Base-by-base conservation (phyloP, 2,888 invertebrate genomes). In the Dinocampus coccinellae region DNA sequence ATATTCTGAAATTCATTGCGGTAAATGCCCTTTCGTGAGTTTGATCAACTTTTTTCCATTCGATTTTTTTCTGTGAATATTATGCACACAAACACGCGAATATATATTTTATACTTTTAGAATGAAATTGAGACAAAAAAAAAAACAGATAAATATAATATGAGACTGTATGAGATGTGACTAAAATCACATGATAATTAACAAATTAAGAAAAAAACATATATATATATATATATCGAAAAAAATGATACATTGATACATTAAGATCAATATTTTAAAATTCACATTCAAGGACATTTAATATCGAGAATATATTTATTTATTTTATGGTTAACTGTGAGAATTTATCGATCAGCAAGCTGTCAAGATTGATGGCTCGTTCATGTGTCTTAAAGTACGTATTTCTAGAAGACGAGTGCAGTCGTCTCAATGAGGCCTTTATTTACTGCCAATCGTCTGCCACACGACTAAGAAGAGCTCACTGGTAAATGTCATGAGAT, bases 401-500 rank as follows among this genome's bases (percentile, higher is more conserved):
- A n/a, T 24, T 26, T 24, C 26, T 55, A 57, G 39, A 42, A 62
- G 65, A 47, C 39, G 75, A 75, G 79, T 79, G 79, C 77, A 76
- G 76, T n/a, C n/a, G 78, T 75, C 73, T 47, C 47, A 16, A 47
- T 47, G 16, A 6, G 7, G 47, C n/a, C n/a, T n/a, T 16, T 16
- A 16, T 47, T 47, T 47, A 47, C 69, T 70, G 60, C 65, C 63
- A 70, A 70, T 76, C 76, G 75, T 58, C 70, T 69, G 71, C 74
- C 76, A 75, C 72, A 78, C 72, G 80, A 76, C 75, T 71, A 55
- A 60, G 47, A 16, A 34, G 60, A 61, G 64, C 34, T 65, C 53
- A 29, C 29, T 55, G 68, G 78, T 82, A 84, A 84, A 84, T 84
- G 84, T 84, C 84, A 84, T 78, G 81, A 70, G 82, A 84, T 84